Evolutionary conservation across 1,140 invertebrate species (phyloP).

Genomic region (Trichoplusia ni): DNA sequence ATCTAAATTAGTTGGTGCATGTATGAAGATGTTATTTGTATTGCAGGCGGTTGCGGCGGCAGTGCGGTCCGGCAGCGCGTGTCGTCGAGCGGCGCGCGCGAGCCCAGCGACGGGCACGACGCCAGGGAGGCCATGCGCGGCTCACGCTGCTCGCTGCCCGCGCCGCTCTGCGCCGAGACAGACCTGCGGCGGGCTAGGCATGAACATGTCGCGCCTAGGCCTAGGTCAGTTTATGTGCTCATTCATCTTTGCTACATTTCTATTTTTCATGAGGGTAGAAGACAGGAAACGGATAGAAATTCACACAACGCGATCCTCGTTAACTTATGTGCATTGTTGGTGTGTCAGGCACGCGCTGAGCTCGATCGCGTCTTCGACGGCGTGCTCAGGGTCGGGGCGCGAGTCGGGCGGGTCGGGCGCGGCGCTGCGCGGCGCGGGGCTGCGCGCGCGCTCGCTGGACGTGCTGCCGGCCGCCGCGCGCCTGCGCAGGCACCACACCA

Average conservation of each 20-base stretch:
- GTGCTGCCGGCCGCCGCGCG: slow-evolving; percentile 52
- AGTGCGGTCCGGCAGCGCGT: slow-evolving; percentile 53
- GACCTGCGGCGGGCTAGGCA: slow-evolving; percentile 26
- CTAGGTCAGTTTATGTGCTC: slow-evolving; percentile 25
- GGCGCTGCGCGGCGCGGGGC: slow-evolving; percentile 44
- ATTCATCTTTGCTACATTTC: too few species aligned
- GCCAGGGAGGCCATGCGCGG: slow-evolving; percentile 35
- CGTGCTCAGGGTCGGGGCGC: slow-evolving; percentile 47
- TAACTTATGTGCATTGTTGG: neutral
- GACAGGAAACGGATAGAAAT: neutral
- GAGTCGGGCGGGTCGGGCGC: slow-evolving; percentile 10
- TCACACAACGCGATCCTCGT: neutral
- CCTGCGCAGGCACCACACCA: slow-evolving; percentile 60
- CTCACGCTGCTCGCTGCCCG: slow-evolving; percentile 51
- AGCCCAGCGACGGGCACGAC: too few species aligned
- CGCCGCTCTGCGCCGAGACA: slow-evolving; percentile 32
- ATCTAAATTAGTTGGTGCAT: too few species aligned
- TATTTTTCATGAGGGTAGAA: too few species aligned
- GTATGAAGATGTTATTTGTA: too few species aligned
- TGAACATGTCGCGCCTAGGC: slow-evolving; percentile 27
- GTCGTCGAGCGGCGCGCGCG: slow-evolving; percentile 54
- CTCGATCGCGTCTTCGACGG: slow-evolving; percentile 76
- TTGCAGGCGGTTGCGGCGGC: slow-evolving; percentile 23
- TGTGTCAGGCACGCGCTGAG: slow-evolving; percentile 72
- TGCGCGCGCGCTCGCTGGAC: slow-evolving; percentile 70